These are phyloP conservation scores for Hydropotes inermis DNA, from an alignment of 2,113 vertebrate genomes.

Conservation along the genomic window DNA sequence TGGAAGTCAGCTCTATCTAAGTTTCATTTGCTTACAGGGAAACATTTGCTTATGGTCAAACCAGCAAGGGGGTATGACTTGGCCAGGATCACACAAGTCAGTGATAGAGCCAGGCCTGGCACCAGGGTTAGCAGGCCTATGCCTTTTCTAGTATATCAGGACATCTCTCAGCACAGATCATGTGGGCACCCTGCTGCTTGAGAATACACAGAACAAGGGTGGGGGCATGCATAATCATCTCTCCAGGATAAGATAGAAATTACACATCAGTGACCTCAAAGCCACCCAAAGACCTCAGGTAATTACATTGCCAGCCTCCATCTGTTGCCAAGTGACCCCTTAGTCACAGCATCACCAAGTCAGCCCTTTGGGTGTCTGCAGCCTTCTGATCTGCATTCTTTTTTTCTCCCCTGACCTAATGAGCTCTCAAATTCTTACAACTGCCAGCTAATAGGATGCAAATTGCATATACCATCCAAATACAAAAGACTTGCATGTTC, in stretches of 20 bases:
- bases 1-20: background rate
- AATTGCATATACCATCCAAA: conserved; percentile 57
- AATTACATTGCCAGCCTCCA: conserved; percentile 25
- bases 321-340: conserved; percentile 35
- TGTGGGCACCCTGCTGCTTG: background rate
- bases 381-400: conserved; percentile 22
- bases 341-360: background rate
- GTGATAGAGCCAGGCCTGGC: background rate
- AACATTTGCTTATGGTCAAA: background rate
- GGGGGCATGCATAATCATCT: background rate
- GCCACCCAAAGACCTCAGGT: background rate
- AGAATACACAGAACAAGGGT: background rate
- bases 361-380: background rate
- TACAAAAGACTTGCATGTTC: conserved; percentile 65
- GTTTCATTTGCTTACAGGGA: background rate
- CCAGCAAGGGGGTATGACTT: background rate
- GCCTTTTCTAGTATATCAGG: background rate
- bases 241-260: background rate
- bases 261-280: background rate
- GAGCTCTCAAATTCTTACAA: conserved; percentile 58
- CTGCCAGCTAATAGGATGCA: conserved; percentile 65
- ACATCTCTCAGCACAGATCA: background rate
- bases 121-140: background rate
- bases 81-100: background rate
- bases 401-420: conserved; percentile 45